Evolutionary conservation across 2,113 vertebrate species (phyloP), one percentile per base, ranked within the genome.

Genomic region (Cavia porcellus): DNA sequence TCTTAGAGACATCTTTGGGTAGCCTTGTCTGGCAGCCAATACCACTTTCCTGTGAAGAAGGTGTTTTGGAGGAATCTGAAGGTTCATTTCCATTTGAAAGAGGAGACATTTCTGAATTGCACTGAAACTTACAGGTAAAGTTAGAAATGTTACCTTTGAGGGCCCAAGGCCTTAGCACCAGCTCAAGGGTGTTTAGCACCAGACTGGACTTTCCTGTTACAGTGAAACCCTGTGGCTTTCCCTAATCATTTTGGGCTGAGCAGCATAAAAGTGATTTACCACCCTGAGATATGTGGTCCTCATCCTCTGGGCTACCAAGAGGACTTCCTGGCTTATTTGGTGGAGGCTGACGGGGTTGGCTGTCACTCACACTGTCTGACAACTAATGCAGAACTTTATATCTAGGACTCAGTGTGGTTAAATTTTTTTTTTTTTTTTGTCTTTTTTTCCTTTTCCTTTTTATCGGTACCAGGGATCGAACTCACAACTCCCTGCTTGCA

Each of bases 41-140:
- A 52, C 22, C 55, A 3, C 32, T 75, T 74, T 85, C 80, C 68
- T 77, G 22, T n/a, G 50, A 93, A 81, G 89, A 24, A 68, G 25
- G 50, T 35, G 42, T 81, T 94, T 90, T 90, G n/a, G 19, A 84
- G 82, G 90, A 7, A 7, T 77, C 80, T 80, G 61, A 83, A 64
- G 66, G 38, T 13, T 30, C 10, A 2, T 62, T 82, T 79, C 79
- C 32, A 9, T 32, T 83, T 89, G 17, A 32, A 38, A 52, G 52
- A 93, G 55, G 10, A 84, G 24, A 57, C 1, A 11, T 10, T n/a
- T 66, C 15, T 72, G 64, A 72, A 47, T 28, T 2, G 0, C 20
- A 72, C 25, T 12, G 35, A 25, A 32, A 20, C 35, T 52, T 75
- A n/a, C 12, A 13, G 7, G 20, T 45, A 42, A 52, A 35, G 19